Evolutionary conservation across 1,140 invertebrate genomes (phyloP), one percentile per base, ranked within the genome.

Genomic region (Drosophila pallidifrons): DNA sequence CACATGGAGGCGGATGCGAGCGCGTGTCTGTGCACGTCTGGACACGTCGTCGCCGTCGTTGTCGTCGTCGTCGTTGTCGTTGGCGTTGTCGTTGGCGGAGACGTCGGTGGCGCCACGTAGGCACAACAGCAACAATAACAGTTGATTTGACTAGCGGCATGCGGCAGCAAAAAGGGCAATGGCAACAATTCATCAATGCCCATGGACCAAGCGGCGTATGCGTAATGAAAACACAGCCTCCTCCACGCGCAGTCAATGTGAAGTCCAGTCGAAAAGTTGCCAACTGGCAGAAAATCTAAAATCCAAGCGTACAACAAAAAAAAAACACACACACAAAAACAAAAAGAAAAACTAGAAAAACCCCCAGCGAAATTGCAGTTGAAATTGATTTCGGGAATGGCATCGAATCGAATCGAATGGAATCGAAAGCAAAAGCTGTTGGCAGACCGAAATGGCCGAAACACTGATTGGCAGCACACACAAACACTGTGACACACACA

Each of bases 101-200:
- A 45, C 64, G 63, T 58, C 54, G 78, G 77, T 81, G 82, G 82
- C 82, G 82, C 82, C 82, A 78, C 60, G 76, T 69, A 81, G 68
- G 70, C 81, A 13, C 61, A 43, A 41, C 30, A 55, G 15, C 16
- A 85, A 86, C 45, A 47, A 65, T 75, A 68, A 73, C 66, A 70
- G 63, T 76, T 81, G 82, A 81, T 81, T 72, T 79, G 75, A 79
- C 75, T 71, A 51, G 46, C 16, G 51, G 58, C 51, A 25, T 28
- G 15, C 15, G 38, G 25, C 41, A 11, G 11, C 20, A 59, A 49
- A 38, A 15, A 60, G 54, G 55, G 30, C 66, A 64, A 55, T 72
- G 79, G 79, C 76, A 87, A 87, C 82, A 87, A 87, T 87, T 87
- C 82, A 87, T 87, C 82, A 87, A 87, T 87, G 79, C 51, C 30